phyloP scores from a whole-genome alignment of 2,888 invertebrate genomes.

The Urechis unicinctus region DNA sequence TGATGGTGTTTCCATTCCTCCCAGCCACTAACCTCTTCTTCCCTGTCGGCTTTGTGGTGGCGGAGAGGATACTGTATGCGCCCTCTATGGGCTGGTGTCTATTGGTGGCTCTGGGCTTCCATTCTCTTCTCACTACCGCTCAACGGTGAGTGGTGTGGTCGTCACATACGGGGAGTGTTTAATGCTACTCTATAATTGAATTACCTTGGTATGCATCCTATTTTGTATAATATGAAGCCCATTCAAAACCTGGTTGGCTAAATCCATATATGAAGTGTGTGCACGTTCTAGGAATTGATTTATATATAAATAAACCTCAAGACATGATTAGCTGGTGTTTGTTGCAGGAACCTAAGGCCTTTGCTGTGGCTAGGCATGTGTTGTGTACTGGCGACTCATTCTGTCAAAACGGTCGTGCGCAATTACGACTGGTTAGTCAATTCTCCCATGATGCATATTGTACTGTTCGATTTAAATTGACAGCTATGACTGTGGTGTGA shows the following conservation, averaged over 20 bases:
- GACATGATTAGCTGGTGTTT: not conserved
- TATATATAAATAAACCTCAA: too few relatives aligned
- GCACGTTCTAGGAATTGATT: too few relatives aligned
- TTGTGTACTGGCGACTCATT: slow-evolving; percentile 69
- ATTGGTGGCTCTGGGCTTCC: slow-evolving; percentile 67
- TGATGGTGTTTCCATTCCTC: slow-evolving; percentile 83
- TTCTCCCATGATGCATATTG: not conserved
- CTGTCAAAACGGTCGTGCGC: slow-evolving; percentile 76
- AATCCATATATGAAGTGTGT: too few relatives aligned
- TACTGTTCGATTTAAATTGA: not conserved
- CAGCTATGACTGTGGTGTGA: too few relatives aligned
- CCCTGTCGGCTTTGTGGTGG: slow-evolving; percentile 95
- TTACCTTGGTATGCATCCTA: too few relatives aligned
- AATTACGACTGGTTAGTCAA: slow-evolving; percentile 69
- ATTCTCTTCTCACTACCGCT: slow-evolving; percentile 22
- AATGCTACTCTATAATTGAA: too few relatives aligned
- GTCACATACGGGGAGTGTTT: not conserved
- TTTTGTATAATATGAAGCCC: too few relatives aligned
- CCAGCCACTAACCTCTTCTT: slow-evolving; percentile 96
- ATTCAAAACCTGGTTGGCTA: too few relatives aligned
- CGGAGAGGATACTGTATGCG: slow-evolving; percentile 90
- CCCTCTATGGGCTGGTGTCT: slow-evolving; percentile 97
- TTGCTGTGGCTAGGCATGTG: slow-evolving; percentile 61
- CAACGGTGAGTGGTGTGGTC: slow-evolving; percentile 9
- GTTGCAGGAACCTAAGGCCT: not conserved